phyloP scores from a whole-genome alignment of 2,113 vertebrate species.

The Ursus arctos region DNA sequence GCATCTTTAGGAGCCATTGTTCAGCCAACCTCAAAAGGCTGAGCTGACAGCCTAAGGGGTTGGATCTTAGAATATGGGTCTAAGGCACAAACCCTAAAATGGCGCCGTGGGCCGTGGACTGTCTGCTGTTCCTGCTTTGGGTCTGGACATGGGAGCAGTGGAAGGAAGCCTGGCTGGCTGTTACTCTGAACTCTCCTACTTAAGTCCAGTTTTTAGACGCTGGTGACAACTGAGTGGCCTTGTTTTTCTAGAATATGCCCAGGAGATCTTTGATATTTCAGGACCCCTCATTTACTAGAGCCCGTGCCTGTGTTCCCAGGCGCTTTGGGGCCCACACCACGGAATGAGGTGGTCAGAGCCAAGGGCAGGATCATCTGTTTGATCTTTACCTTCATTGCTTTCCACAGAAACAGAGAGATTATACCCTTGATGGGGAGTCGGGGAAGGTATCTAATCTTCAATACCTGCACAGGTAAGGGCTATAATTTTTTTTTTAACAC shows the following conservation, averaged over 20 bases:
- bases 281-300: neutral
- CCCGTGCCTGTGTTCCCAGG: neutral
- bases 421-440: slow-evolving; percentile 91
- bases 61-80: neutral
- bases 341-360: neutral
- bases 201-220: neutral
- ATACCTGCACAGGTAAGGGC: slow-evolving; percentile 96
- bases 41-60: neutral
- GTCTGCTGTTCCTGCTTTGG: neutral
- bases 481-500: neutral
- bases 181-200: neutral
- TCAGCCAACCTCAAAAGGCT: neutral
- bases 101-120: rapidly evolving
- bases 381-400: slow-evolving; percentile 60
- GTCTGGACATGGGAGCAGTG: neutral
- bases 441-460: slow-evolving; percentile 97
- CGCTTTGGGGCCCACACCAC: neutral
- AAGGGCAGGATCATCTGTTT: neutral
- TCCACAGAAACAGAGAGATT: slow-evolving; percentile 95
- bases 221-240: neutral
- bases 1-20: neutral
- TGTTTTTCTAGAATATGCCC: neutral
- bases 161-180: neutral
- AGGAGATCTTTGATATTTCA: neutral
- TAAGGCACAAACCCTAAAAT: too few species aligned